phyloP scores from a whole-genome alignment of 2,113 vertebrate species.

The Cairina moschata region DNA sequence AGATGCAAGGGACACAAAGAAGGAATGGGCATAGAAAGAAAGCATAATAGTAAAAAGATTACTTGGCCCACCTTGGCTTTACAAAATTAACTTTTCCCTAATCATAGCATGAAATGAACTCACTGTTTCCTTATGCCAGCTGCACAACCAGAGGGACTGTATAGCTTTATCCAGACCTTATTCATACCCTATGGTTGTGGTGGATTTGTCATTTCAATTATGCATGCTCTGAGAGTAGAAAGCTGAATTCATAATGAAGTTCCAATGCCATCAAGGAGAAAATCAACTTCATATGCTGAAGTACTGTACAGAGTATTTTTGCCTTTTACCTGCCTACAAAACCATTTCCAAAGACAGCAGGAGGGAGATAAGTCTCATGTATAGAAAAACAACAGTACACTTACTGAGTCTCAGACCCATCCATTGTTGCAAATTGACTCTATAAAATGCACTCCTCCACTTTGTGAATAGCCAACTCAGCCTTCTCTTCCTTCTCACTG shows the following conservation, averaged over 20 bases:
- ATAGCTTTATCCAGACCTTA: not conserved
- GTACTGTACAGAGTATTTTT: not conserved
- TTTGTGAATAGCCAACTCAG: not conserved
- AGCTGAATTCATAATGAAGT: slow-evolving; percentile 48
- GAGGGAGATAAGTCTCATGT: not conserved
- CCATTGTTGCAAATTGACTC: not conserved
- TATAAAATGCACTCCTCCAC: not conserved
- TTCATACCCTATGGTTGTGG: not conserved
- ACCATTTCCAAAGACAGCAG: not conserved
- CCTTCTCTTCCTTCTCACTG: not conserved
- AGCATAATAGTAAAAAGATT: not conserved
- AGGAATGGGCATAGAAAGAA: not conserved
- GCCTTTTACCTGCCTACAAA: not conserved
- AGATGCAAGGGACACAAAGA: not conserved
- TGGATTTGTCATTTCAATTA: slow-evolving; percentile 27
- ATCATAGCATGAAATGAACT: not conserved
- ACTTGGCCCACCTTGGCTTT: not conserved
- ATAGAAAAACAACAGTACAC: not conserved
- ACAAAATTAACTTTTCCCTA: slow-evolving; percentile 6
- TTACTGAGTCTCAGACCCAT: not conserved
- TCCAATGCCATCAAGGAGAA: slow-evolving; percentile 40
- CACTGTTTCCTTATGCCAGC: not conserved
- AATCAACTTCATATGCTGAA: not conserved
- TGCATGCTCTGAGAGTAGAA: slow-evolving; percentile 29
- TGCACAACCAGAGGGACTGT: not conserved